These are phyloP conservation scores for Accipiter virgatus DNA, from an alignment of 2,113 vertebrate genomes.

Conservation along the genomic window DNA sequence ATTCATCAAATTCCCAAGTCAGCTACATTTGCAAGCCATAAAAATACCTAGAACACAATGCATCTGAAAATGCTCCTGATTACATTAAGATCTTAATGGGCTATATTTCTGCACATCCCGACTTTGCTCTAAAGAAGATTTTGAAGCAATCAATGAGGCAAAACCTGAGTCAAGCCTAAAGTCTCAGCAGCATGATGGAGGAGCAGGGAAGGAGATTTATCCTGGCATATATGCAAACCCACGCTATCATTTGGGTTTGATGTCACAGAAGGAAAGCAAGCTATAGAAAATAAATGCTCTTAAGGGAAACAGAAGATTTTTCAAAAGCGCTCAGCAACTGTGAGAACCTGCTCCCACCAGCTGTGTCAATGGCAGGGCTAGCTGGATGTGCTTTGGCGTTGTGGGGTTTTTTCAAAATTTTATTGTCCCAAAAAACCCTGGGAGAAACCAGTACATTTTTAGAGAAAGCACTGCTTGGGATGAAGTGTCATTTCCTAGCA, in stretches of 20 bases:
- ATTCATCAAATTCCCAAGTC: constrained; percentile 9
- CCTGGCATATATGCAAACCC: background rate
- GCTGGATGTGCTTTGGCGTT: background rate
- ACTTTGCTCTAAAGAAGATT: background rate
- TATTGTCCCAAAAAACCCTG: background rate
- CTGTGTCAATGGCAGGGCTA: background rate
- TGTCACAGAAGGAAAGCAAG: background rate
- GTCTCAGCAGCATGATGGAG: background rate
- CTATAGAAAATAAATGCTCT: background rate
- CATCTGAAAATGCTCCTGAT: background rate
- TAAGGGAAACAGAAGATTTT: background rate
- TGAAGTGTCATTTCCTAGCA: background rate
- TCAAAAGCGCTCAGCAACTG: background rate
- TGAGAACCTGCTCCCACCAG: fast-evolving
- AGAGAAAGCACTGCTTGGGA: background rate
- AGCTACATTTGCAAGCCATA: background rate
- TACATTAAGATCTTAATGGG: constrained; percentile 25
- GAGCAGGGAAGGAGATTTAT: background rate
- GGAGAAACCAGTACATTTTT: background rate
- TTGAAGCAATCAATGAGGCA: background rate
- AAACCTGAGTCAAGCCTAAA: background rate
- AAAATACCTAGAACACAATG: constrained; percentile 13
- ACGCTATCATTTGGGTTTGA: background rate
- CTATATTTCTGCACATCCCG: constrained; percentile 9
- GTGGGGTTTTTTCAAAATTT: background rate